These are phyloP conservation scores for Parapsyche elsis DNA, from an alignment of 1,140 invertebrate species.

Conservation along the genomic window DNA sequence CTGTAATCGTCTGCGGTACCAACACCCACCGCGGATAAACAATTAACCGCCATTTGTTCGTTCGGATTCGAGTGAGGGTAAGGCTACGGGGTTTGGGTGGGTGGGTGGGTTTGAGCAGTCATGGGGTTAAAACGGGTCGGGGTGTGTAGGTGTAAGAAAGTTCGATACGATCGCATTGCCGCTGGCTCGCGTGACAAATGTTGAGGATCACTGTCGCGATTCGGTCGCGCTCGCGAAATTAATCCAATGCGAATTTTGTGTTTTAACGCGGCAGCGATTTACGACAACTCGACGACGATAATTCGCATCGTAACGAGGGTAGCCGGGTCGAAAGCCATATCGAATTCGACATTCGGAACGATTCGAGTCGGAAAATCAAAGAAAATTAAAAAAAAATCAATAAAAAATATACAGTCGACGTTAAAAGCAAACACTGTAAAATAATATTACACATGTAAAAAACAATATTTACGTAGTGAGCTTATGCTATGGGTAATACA, in stretches of 20 bases:
- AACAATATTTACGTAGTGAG: too few relatives aligned
- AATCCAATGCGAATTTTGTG: not conserved
- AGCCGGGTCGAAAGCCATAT: too few relatives aligned
- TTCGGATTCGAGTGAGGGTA: too few relatives aligned
- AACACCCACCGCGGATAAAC: conserved; percentile 35
- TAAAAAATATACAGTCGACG: too few relatives aligned
- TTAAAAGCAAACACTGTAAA: too few relatives aligned
- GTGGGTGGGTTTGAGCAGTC: too few relatives aligned
- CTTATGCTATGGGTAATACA: too few relatives aligned
- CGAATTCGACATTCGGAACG: not conserved
- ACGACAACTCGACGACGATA: not conserved
- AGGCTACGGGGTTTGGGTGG: too few relatives aligned
- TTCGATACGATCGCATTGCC: not conserved
- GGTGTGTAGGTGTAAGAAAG: not conserved
- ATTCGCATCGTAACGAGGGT: not conserved
- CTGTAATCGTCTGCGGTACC: conserved; percentile 31
- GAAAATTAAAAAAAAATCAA: too few relatives aligned
- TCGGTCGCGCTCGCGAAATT: not conserved
- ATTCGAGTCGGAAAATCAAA: too few relatives aligned
- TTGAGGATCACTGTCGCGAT: not conserved
- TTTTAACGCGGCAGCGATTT: not conserved
- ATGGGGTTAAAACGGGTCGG: too few relatives aligned
- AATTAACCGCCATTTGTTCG: conserved; percentile 36
- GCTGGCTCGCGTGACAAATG: not conserved
- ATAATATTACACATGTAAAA: too few relatives aligned